These are phyloP conservation scores for Porphyrio hochstetteri DNA, from an alignment of 2,113 vertebrate genomes.

Conservation along the genomic window DNA sequence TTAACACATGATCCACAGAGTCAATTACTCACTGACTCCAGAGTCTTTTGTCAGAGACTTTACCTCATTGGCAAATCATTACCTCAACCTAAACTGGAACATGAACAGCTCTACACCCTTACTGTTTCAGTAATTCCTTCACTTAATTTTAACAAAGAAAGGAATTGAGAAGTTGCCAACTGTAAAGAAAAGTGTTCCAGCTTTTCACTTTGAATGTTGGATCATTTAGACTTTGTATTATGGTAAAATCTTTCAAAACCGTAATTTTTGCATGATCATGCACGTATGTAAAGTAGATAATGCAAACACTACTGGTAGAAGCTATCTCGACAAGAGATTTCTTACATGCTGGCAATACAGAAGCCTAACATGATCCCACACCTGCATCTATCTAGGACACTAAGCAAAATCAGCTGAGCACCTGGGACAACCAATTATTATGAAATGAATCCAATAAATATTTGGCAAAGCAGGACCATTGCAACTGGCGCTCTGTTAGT, in stretches of 20 bases:
- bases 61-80: neutral
- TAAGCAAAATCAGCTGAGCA: neutral
- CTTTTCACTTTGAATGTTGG: neutral
- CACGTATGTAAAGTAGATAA: neutral
- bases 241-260: neutral
- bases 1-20: neutral
- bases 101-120: neutral
- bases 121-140: neutral
- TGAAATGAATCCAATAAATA: neutral
- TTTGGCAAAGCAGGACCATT: neutral
- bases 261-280: neutral
- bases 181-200: neutral
- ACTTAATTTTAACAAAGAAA: neutral
- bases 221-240: neutral
- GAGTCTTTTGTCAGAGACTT: neutral
- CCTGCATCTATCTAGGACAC: neutral
- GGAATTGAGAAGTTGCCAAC: neutral
- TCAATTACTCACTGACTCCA: neutral
- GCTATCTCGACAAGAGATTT: neutral
- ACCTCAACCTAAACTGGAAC: neutral
- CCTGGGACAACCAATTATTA: neutral
- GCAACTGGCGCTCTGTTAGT: neutral
- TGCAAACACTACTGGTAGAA: neutral
- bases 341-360: neutral
- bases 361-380: neutral